These are phyloP conservation scores for Helicolenus hilgendorfi DNA, from an alignment of 2,797 vertebrate genomes.

Conservation along the genomic window DNA sequence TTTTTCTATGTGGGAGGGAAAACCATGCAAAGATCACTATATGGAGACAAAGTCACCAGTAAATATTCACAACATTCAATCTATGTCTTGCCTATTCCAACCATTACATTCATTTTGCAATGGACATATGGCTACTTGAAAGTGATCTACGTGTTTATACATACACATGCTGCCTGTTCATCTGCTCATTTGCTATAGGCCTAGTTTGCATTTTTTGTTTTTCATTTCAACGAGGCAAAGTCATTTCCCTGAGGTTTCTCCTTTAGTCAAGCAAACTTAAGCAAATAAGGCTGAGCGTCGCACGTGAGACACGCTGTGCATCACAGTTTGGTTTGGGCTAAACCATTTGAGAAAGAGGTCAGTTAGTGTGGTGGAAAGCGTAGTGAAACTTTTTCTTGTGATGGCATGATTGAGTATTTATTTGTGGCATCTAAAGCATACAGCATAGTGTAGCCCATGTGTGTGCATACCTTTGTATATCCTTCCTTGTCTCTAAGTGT, in stretches of 20 bases:
- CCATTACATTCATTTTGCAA: not conserved
- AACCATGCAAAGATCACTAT: not conserved
- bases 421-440: not conserved
- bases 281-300: slow-evolving; percentile 10
- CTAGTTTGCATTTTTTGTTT: slow-evolving; percentile 13
- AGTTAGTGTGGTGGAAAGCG: not conserved
- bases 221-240: not conserved
- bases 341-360: not conserved
- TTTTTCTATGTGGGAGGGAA: not conserved
- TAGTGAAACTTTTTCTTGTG: not conserved
- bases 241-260: not conserved
- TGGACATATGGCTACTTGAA: not conserved
- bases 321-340: not conserved
- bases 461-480: not conserved
- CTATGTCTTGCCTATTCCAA: not conserved
- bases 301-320: not conserved
- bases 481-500: not conserved
- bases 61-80: slow-evolving; percentile 12
- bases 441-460: not conserved
- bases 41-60: not conserved
- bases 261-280: not conserved
- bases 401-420: not conserved
- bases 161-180: not conserved
- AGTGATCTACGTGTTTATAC: not conserved
- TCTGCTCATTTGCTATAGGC: not conserved